Evolutionary conservation across 2,113 vertebrate species (phyloP).

Genomic region (Rhegmatorhina hoffmannsi): DNA sequence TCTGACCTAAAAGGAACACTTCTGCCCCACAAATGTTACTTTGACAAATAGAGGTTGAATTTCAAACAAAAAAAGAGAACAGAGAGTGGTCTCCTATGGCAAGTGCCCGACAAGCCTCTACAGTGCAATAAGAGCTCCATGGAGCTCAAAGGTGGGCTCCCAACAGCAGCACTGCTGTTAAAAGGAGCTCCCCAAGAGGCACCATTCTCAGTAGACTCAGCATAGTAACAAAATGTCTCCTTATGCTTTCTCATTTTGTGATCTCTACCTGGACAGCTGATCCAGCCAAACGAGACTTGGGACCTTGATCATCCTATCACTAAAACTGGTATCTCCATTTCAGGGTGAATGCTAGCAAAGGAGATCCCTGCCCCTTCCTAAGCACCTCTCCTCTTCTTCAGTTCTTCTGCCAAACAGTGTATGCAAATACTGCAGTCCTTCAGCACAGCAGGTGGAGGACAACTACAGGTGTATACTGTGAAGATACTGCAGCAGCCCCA

Average conservation of each 20-base stretch:
- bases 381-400: background rate
- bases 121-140: accelerated
- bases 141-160: background rate
- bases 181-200: background rate
- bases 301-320: background rate
- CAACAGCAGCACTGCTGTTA: background rate
- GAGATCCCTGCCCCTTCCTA: background rate
- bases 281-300: background rate
- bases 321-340: background rate
- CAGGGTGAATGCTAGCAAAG: background rate
- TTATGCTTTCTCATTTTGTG: background rate
- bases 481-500: background rate
- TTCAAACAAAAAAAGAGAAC: background rate
- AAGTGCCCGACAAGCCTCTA: background rate
- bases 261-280: background rate
- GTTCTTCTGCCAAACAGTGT: background rate
- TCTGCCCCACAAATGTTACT: background rate
- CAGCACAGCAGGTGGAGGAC: background rate
- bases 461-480: background rate
- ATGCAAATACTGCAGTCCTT: background rate
- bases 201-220: background rate
- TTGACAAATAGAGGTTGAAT: background rate
- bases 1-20: background rate
- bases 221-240: background rate
- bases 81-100: accelerated